Conservation (phyloP, 1,140 invertebrate genomes). For the Drosophila nikananu region DNA sequence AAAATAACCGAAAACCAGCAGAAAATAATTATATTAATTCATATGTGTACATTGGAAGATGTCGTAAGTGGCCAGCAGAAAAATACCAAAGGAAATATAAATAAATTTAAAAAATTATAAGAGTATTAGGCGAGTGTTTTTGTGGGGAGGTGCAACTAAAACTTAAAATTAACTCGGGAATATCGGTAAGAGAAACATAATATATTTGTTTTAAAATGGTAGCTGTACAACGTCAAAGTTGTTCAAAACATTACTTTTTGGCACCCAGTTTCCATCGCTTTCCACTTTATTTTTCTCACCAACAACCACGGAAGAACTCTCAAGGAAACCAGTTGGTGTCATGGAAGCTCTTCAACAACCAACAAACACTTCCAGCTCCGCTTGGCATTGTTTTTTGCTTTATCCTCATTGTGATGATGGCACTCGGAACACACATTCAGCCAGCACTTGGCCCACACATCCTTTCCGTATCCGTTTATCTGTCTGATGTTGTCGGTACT, state of each 20-base stretch:
- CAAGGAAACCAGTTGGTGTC: constrained; percentile 35
- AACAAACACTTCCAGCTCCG: constrained; percentile 63
- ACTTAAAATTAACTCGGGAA: neutral
- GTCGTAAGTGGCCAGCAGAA: constrained; percentile 63
- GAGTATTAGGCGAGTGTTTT: neutral
- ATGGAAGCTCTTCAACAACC: constrained; percentile 52
- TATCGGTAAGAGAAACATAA: neutral
- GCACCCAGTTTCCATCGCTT: neutral
- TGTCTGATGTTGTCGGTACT: constrained; percentile 36
- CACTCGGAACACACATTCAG: constrained; percentile 71
- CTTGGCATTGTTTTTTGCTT: constrained; percentile 54
- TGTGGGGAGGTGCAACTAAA: neutral
- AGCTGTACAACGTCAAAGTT: no score
- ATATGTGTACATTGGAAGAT: constrained; percentile 61
- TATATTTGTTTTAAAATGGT: neutral
- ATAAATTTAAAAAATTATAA: constrained; percentile 54
- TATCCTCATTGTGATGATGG: constrained; percentile 67
- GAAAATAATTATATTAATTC: constrained; percentile 47
- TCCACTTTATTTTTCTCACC: neutral
- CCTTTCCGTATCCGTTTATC: constrained; percentile 42
- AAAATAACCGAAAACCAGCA: constrained; percentile 57
- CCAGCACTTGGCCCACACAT: constrained; percentile 58
- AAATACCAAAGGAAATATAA: constrained; percentile 46
- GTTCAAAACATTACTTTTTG: neutral
- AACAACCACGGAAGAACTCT: neutral